Evolutionary conservation across 2,888 invertebrate species (phyloP), one percentile per base, ranked within the genome.

Genomic region (Byasa hedistus): DNA sequence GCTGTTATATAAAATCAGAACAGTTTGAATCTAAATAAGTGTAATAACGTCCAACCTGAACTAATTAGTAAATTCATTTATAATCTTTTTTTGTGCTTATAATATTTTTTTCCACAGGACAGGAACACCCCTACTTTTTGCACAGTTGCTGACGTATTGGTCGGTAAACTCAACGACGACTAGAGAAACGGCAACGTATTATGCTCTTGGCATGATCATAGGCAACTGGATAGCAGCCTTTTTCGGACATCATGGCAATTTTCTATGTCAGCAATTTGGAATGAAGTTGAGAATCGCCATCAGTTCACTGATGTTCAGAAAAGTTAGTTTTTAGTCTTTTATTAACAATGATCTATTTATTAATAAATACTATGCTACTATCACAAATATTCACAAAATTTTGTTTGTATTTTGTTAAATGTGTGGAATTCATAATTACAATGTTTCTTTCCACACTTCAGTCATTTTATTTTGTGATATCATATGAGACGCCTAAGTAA

Each of bases 221-320:
- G 70, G 75, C 24, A 91, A 89, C 71, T 72, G 92, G 71, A 78
- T 93, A 54, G 93, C 94, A 4, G 92, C 93, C 0, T 83, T 94
- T 64, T 88, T 93, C 64, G 93, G 94, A 75, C 96, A 97, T 81
- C 96, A 96, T 1, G 95, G 94, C 70, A 94, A 94, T 80, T 93
- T 95, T 75, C 93, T 92, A 57, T 89, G 93, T 39, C 92, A 93
- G 75, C 94, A 95, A 76, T 91, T 94, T 19, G 96, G 96, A 48
- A 95, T 96, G 95, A 92, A 94, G 77, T 86, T 96, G 51, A 89
- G 96, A 71, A 90, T 96, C 0, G 95, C 96, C 0, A 93, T 94
- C 65, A 94, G 95, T 75, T 94, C 95, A 0, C 82, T 96, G 1
- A 92, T 97, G 79, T 96, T 95, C 77, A 93, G 95, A 85, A 97